These are phyloP conservation scores for Palaemon carinicauda DNA, from an alignment of 1,140 invertebrate species.

Conservation along the genomic window DNA sequence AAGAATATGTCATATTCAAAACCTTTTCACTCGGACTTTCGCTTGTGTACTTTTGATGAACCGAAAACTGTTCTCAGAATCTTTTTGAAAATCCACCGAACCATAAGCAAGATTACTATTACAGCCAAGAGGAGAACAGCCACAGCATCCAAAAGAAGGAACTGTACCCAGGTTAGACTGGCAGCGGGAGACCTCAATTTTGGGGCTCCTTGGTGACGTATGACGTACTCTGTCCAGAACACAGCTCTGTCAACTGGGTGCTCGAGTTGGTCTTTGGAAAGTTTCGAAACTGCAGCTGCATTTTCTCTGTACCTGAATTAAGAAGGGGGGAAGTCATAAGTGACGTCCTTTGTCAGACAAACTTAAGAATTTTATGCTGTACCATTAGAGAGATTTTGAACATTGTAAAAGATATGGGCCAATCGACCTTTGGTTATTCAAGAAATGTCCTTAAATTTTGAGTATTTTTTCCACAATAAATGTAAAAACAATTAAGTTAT, in stretches of 20 bases:
- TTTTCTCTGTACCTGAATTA: neutral
- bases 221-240: slow-evolving; percentile 71
- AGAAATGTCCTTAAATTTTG: no score
- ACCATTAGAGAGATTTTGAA: no score
- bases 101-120: neutral
- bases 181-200: slow-evolving; percentile 65
- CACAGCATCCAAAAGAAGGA: neutral
- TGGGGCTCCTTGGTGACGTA: slow-evolving; percentile 67
- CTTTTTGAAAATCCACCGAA: neutral
- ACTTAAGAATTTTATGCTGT: neutral
- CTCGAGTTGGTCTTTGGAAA: neutral
- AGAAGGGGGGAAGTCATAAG: neutral
- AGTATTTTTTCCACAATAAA: no score
- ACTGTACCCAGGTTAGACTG: slow-evolving; percentile 15
- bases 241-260: slow-evolving; percentile 33
- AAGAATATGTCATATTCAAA: no score
- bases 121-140: neutral
- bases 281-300: neutral
- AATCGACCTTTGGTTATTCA: no score
- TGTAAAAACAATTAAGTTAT: no score
- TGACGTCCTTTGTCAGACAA: no score
- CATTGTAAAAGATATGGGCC: no score
- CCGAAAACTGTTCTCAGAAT: neutral
- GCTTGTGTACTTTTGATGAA: neutral
- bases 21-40: no score